Conservation (phyloP, 2,888 invertebrate species). For the Dysmachus trigonus region DNA sequence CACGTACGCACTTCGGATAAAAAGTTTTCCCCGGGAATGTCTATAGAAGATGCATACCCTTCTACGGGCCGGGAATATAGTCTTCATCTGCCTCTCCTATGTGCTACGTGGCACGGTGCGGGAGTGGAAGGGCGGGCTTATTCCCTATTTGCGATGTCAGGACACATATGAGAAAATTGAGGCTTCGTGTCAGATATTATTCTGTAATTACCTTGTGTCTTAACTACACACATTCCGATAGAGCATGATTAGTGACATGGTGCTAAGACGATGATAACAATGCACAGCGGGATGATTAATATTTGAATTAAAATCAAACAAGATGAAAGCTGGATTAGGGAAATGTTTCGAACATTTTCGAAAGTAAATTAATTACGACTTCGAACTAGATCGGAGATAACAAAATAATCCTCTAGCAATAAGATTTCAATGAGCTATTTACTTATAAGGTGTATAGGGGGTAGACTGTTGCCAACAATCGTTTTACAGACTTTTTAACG, state of each 20-base stretch:
- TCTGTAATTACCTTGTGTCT: slow-evolving; percentile 11
- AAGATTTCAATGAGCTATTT: no score
- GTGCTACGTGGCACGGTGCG: neutral
- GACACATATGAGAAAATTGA: neutral
- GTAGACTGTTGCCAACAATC: no score
- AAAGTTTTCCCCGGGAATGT: neutral
- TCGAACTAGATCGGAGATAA: no score
- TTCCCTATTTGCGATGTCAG: neutral
- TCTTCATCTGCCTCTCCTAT: neutral
- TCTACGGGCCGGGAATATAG: neutral
- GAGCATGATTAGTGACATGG: slow-evolving; percentile 19
- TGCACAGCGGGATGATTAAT: neutral
- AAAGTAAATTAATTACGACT: neutral
- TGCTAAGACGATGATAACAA: neutral
- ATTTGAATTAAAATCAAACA: neutral
- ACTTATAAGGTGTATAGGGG: no score
- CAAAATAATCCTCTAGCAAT: no score
- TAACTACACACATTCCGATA: slow-evolving; percentile 7
- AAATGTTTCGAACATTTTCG: neutral
- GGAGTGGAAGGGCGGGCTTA: neutral
- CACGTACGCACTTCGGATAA: slow-evolving; percentile 35
- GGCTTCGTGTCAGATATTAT: slow-evolving; percentile 23
- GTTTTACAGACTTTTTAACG: no score
- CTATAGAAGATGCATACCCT: neutral
- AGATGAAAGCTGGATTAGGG: neutral